Evolutionary conservation across 2,888 invertebrate species (phyloP).

Genomic region (Drosophila picticornis): DNA sequence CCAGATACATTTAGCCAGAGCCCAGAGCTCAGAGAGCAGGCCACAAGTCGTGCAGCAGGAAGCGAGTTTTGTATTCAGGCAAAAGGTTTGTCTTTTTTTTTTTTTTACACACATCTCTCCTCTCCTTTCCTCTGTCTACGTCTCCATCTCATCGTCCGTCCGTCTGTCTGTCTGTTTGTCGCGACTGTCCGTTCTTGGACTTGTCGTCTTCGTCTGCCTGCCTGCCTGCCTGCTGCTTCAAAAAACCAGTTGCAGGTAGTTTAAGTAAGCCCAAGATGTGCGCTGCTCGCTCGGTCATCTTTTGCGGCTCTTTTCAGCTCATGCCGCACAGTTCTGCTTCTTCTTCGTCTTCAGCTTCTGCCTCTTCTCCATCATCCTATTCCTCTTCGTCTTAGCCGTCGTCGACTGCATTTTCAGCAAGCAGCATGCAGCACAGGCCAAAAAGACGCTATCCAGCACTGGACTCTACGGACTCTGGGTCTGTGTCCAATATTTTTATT

Average conservation of each 20-base stretch:
- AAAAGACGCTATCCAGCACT: constrained; percentile 20
- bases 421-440: constrained; percentile 31
- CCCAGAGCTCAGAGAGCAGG: constrained; percentile 37
- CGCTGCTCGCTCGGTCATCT: constrained; percentile 57
- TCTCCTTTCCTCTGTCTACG: not conserved
- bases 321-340: constrained; percentile 37
- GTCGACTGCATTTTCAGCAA: constrained; percentile 30
- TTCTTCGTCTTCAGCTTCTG: constrained; percentile 19
- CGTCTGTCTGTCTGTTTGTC: constrained; percentile 24
- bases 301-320: constrained; percentile 68
- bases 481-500: constrained; percentile 51
- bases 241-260: constrained; percentile 84
- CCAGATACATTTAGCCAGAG: constrained; percentile 23
- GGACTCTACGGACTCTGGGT: constrained; percentile 37
- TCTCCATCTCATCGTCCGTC: not conserved
- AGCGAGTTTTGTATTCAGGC: constrained; percentile 73
- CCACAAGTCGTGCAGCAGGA: constrained; percentile 78
- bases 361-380: constrained; percentile 11
- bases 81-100: constrained; percentile 61
- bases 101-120: constrained; percentile 43
- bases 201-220: constrained; percentile 58
- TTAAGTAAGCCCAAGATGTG: constrained; percentile 73
- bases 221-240: constrained; percentile 51
- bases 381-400: not conserved
- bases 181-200: constrained; percentile 54